Evolutionary conservation across 2,888 invertebrate species (phyloP), one percentile per base, ranked within the genome.

Genomic region (Ormyrus pomaceus): DNA sequence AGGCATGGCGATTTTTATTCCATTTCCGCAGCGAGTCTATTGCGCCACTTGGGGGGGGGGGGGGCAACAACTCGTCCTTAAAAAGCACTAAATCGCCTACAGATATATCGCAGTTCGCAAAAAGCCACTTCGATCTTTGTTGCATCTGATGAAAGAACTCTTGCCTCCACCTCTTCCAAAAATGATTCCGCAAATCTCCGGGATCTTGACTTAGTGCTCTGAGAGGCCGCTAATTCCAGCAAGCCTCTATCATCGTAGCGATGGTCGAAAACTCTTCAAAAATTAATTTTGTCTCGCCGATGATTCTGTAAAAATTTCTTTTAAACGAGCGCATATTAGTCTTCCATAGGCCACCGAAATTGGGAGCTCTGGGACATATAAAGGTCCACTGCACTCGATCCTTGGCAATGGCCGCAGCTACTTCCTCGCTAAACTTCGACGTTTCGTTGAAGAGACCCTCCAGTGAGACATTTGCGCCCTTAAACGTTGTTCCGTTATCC

Each of bases 1-100:
- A 78, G 61, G 3, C n/a, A 9, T 5, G 58, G 74, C 74, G 58
- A 75, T 75, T 75, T 75, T 75, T 75, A 68, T 75, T 75, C 55
- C 61, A 53, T 75, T 59, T 53, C 75, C 34, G 48, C 11, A 34
- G 56, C 48, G 64, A 13, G 46, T 64, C 46, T n/a, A 56, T 34
- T 34, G 53, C 53, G 45, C 34, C 34, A 34, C 34, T 62, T 34
- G 56, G 9, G 53, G 71, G 7, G 34, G 59, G 59, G 45, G 19
- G 50, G n/a, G 11, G 56, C 56, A 5, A 5, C 7, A 6, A 56
- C 11, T 11, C 56, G n/a, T n/a, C n/a, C n/a, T n/a, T n/a, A n/a
- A n/a, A n/a, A n/a, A n/a, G n/a, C n/a, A n/a, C n/a, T n/a, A n/a
- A n/a, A n/a, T n/a, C n/a, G n/a, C n/a, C n/a, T n/a, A n/a, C n/a